Evolutionary conservation across 2,888 invertebrate genomes (phyloP).

Genomic region (Seira sanloemensis): DNA sequence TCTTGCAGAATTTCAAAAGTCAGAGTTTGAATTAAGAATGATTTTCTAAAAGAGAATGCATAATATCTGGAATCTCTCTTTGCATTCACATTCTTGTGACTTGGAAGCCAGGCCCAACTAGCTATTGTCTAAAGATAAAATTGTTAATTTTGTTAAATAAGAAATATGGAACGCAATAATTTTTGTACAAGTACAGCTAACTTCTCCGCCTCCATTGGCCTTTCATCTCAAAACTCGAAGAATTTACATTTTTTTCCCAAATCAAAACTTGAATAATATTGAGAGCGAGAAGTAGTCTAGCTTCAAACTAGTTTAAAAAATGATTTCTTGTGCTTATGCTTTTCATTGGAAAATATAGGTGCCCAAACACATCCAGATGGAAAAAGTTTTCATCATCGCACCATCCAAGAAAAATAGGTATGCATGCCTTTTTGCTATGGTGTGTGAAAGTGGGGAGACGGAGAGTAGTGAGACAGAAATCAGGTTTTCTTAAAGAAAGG

Average conservation of each 20-base stretch:
- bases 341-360: conserved; percentile 53
- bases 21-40: no score
- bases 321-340: neutral
- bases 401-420: no score
- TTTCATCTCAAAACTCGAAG: conserved; percentile 28
- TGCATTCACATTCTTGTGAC: no score
- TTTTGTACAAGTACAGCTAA: conserved; percentile 52
- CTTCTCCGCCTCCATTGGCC: conserved; percentile 52
- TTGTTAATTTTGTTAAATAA: neutral
- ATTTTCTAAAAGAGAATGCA: no score
- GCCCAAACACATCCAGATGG: conserved; percentile 15
- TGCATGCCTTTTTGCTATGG: no score
- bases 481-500: conserved; percentile 45
- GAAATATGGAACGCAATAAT: conserved; percentile 33
- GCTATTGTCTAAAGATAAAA: no score
- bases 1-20: no score
- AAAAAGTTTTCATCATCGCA: neutral
- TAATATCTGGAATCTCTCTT: no score
- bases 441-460: conserved; percentile 7
- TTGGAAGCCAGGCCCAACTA: no score
- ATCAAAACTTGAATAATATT: conserved; percentile 35
- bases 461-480: conserved; percentile 22
- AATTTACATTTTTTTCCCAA: conserved; percentile 51
- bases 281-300: neutral
- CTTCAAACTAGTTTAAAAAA: conserved; percentile 48